Conservation (phyloP, 2,113 vertebrate genomes). For the Lucifuga dentata region DNA sequence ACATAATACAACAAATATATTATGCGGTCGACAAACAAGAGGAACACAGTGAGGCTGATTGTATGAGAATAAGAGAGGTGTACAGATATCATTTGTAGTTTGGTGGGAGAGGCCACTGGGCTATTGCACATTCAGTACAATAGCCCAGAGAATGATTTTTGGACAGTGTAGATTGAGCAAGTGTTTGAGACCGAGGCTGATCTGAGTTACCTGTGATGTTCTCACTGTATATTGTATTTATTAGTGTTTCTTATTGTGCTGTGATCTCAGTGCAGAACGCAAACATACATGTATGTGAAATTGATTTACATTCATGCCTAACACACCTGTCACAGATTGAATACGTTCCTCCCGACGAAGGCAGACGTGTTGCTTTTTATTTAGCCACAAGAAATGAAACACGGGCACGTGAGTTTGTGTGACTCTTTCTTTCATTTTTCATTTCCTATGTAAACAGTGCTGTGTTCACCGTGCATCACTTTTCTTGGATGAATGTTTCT, state of each 20-base stretch:
- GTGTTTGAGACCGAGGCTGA: background rate
- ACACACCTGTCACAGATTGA: conserved; percentile 62
- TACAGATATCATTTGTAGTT: conserved; percentile 80
- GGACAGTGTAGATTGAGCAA: too few species aligned
- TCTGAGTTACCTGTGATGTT: background rate
- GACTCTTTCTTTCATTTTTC: conserved; percentile 75
- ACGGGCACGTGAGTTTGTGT: conserved; percentile 1
- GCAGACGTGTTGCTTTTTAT: conserved; percentile 46
- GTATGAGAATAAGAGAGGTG: conserved; percentile 74
- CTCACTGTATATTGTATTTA: conserved; percentile 6
- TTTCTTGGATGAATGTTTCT: conserved; percentile 66
- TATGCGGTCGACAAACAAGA: conserved; percentile 68
- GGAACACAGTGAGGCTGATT: conserved; percentile 70
- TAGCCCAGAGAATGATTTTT: background rate
- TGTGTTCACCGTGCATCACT: conserved; percentile 65
- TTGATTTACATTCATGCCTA: conserved; percentile 59
- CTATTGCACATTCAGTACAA: background rate
- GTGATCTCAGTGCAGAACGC: conserved; percentile 31
- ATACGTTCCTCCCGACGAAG: conserved; percentile 44
- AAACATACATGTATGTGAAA: conserved; percentile 39
- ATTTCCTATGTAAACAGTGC: conserved; percentile 73
- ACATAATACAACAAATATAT: conserved; percentile 73
- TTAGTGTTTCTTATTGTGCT: conserved; percentile 13
- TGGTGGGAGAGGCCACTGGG: conserved; percentile 65
- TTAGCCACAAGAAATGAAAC: conserved; percentile 37